A percentile compares a stretch with the other conserved stretches of the same genome.
These are phyloP conservation scores for Pterois miles DNA, from an alignment of 2,797 vertebrate species.

Conservation along the genomic window DNA sequence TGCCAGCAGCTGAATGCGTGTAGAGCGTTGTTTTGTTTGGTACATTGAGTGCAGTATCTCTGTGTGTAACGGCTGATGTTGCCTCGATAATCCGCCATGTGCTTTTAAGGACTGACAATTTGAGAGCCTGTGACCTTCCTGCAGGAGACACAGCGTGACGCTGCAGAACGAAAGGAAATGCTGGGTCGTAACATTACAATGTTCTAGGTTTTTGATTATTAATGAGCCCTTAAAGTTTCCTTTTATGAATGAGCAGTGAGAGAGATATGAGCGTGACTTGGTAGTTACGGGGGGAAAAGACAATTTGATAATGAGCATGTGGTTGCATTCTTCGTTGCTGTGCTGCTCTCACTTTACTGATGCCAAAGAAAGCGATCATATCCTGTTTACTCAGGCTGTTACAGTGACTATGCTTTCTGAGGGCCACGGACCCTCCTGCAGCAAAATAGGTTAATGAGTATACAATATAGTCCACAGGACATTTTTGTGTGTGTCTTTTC, in stretches of 20 bases:
- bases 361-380: slow-evolving; percentile 57
- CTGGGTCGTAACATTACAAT: slow-evolving; percentile 4
- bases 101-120: slow-evolving; percentile 27
- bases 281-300: not conserved
- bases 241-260: slow-evolving; percentile 50
- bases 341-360: slow-evolving; percentile 42
- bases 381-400: slow-evolving; percentile 60
- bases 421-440: slow-evolving; percentile 15
- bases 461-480: slow-evolving; percentile 9
- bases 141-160: slow-evolving; percentile 9
- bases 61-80: slow-evolving; percentile 42
- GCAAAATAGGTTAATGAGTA: slow-evolving; percentile 28
- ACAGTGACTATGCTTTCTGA: slow-evolving; percentile 36
- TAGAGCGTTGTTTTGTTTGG: slow-evolving; percentile 64
- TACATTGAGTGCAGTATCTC: slow-evolving; percentile 37
- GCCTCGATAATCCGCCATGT: slow-evolving; percentile 48
- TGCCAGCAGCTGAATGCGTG: slow-evolving; percentile 60
- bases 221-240: not conserved
- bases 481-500: not conserved
- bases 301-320: slow-evolving; percentile 20
- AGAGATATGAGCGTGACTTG: not conserved
- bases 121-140: slow-evolving; percentile 38
- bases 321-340: slow-evolving; percentile 33
- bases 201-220: not conserved
- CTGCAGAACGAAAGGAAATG: slow-evolving; percentile 2